Evolutionary conservation across 2,113 vertebrate genomes (phyloP).

Genomic region (Apaloderma vittatum): DNA sequence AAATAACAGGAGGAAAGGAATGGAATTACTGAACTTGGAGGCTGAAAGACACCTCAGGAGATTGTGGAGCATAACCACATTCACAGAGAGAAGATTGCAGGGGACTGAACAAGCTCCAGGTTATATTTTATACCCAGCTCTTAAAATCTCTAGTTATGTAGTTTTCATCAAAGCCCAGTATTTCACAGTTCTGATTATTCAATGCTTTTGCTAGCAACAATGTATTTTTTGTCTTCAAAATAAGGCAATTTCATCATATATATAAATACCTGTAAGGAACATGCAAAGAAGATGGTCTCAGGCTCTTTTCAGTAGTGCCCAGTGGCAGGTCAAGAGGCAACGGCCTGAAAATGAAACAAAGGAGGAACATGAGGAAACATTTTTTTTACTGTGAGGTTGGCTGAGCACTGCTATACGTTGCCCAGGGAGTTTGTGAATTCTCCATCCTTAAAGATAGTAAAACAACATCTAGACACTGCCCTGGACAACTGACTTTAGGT

Average conservation of each 20-base stretch:
- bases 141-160: not conserved
- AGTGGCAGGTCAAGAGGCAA: not conserved
- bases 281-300: not conserved
- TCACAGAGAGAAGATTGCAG: not conserved
- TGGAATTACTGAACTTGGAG: not conserved
- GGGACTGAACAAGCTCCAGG: not conserved
- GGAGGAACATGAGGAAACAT: not conserved
- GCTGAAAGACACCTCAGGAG: not conserved
- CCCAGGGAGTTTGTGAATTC: not conserved
- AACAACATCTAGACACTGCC: accelerated
- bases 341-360: not conserved
- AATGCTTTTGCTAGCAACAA: not conserved
- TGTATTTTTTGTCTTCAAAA: not conserved
- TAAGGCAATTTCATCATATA: not conserved
- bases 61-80: not conserved
- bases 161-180: not conserved
- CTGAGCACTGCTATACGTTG: not conserved
- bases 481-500: not conserved
- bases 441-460: not conserved
- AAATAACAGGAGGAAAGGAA: not conserved
- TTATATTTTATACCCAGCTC: not conserved
- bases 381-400: not conserved
- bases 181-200: not conserved
- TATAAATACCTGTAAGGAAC: not conserved
- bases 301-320: not conserved